phyloP scores from a whole-genome alignment of 2,113 vertebrate genomes.

The Agapornis roseicollis region DNA sequence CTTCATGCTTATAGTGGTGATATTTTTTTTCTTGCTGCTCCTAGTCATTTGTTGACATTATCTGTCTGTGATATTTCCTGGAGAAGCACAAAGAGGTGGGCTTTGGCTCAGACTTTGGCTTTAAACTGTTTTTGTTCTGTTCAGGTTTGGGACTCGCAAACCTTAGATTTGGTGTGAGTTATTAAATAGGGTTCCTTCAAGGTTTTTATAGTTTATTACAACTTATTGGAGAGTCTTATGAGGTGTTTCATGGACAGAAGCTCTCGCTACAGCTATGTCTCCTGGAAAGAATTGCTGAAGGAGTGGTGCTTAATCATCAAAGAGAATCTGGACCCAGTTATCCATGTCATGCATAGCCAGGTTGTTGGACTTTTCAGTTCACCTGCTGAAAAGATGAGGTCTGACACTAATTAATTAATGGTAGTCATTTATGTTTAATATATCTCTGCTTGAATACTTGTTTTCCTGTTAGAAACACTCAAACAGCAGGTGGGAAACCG shows the following conservation, averaged over 20 bases:
- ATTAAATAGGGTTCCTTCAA: neutral
- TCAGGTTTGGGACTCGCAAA: neutral
- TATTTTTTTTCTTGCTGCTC: neutral
- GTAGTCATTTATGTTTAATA: neutral
- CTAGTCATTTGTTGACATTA: neutral
- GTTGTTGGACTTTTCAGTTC: neutral
- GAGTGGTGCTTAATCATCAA: neutral
- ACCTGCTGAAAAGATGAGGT: neutral
- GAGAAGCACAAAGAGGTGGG: neutral
- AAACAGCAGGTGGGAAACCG: neutral
- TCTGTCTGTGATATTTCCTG: neutral
- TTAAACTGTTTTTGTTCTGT: neutral
- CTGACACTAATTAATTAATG: neutral
- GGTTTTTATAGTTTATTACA: neutral
- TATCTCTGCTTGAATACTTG: neutral
- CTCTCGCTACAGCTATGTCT: neutral
- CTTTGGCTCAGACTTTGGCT: neutral
- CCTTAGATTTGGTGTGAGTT: neutral
- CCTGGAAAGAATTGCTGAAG: neutral
- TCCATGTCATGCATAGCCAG: neutral
- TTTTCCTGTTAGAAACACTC: neutral
- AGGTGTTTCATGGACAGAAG: neutral
- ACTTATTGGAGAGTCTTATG: neutral
- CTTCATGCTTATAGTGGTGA: neutral
- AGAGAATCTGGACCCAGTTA: neutral